Evolutionary conservation across 2,888 invertebrate genomes (phyloP), one percentile per base, ranked within the genome.

Genomic region (Tinea trinotella): DNA sequence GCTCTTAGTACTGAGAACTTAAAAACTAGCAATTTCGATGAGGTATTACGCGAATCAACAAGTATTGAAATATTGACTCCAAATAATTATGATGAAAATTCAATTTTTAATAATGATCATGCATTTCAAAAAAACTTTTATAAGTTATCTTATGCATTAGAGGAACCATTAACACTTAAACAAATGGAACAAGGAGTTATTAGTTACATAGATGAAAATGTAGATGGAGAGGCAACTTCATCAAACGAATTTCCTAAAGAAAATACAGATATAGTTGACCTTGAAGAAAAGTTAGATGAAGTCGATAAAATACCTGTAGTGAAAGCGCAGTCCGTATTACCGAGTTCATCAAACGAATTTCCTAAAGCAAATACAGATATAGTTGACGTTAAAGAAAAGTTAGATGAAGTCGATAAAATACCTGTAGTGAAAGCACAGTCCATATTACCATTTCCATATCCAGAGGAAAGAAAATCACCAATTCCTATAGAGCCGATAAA

Each of bases 1-100:
- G 71, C 83, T 4, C 77, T 70, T 49, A 86, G 86, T 64, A 64
- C 73, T 65, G 86, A 87, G 56, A 76, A 82, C 63, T 61, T 87
- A 6, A 70, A 71, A 34, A 66, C 66, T 24, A 62, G 64, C 7
- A 69, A 70, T 58, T 81, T 72, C 56, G 66, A 71, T 63, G 68
- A 78, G 52, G 69, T 65, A 46, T 61, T 85, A 40, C 73, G 72
- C 60, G 84, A 85, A 61, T 70, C 85, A 59, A 79, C 76, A 57
- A 85, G 84, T 63, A 69, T 82, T 58, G 83, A 84, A 54, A 74
- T 78, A 57, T 58, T 76, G 34, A 64, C 65, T 60, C 55, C 60
- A 53, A 63, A 62, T 54, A 65, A 64, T 57, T 61, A 64, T 58
- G 81, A 76, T 64, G 69, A 76, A 54, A 56, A 61, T 2, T 81